Evolutionary conservation across 2,113 vertebrate genomes (phyloP).

Genomic region (Ammodytes marinus): DNA sequence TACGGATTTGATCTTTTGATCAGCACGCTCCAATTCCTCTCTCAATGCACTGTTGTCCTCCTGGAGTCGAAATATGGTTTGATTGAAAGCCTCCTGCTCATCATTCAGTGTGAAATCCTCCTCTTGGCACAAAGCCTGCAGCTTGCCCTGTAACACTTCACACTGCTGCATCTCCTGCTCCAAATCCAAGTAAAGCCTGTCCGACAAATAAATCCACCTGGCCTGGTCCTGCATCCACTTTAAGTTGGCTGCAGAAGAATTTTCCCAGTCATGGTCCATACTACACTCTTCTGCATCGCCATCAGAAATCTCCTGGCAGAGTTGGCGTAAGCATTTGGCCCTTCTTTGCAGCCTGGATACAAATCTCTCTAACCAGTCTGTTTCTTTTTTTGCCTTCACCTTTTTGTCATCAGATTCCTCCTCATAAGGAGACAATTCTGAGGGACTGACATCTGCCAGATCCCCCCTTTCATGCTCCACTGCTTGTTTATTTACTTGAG

Average conservation of each 20-base stretch:
- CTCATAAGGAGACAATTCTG: slow-evolving; percentile 73
- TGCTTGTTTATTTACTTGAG: slow-evolving; percentile 78
- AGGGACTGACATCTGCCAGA: slow-evolving; percentile 71
- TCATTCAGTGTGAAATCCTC: slow-evolving; percentile 82
- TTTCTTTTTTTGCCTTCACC: slow-evolving; percentile 70
- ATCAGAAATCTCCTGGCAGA: slow-evolving; percentile 82
- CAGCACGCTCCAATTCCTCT: slow-evolving; percentile 82
- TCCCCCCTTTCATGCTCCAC: slow-evolving; percentile 60
- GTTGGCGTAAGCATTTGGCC: slow-evolving; percentile 83
- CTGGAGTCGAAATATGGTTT: slow-evolving; percentile 82
- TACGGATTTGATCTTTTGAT: slow-evolving; percentile 81
- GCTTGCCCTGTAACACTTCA: slow-evolving; percentile 76
- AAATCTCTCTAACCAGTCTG: slow-evolving; percentile 84
- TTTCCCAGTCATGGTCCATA: neutral
- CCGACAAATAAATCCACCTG: slow-evolving; percentile 88
- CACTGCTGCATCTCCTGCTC: slow-evolving; percentile 83
- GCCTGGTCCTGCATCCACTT: slow-evolving; percentile 88
- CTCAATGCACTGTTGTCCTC: slow-evolving; percentile 85
- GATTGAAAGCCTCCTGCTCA: slow-evolving; percentile 84
- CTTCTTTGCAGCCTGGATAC: slow-evolving; percentile 86
- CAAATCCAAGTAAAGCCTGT: slow-evolving; percentile 84
- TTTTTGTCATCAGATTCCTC: slow-evolving; percentile 34
- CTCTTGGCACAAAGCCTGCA: slow-evolving; percentile 78
- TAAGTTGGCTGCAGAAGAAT: slow-evolving; percentile 70
- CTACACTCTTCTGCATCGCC: slow-evolving; percentile 58